Evolutionary conservation across 2,797 vertebrate genomes (phyloP), one percentile per base, ranked within the genome.

Genomic region (Cyprinodon diabolis): DNA sequence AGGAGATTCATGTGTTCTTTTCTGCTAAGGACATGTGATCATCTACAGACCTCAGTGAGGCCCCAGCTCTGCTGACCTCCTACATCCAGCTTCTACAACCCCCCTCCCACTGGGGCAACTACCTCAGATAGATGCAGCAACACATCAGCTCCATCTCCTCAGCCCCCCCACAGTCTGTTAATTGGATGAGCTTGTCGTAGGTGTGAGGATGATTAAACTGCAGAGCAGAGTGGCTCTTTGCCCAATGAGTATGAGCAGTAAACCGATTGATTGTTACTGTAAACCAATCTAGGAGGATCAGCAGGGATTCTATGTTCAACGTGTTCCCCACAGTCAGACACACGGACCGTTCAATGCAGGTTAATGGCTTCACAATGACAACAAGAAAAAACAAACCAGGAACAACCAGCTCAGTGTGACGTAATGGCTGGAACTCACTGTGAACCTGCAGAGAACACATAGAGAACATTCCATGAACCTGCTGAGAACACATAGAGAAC

Each of bases 131-230:
- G 74, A 4, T 75, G 54, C 74, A 72, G 55, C 68, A 67, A 54
- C 86, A 75, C 77, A 56, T 76, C 76, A 75, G 75, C 75, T 60
- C 55, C 63, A 71, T 77, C 83, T 52, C 75, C 76, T 75, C 85
- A 79, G 86, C 80, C 71, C 89, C 82, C 76, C 70, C 79, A n/a
- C n/a, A n/a, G n/a, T 82, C 85, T 85, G 79, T 77, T 87, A 92
- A 93, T 90, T 89, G 81, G 83, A 90, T 87, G 79, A 91, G 87
- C n/a, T 80, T 82, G 85, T 85, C 84, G 76, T 77, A 70, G 85
- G 87, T 77, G 72, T 71, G 80, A 75, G 76, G 77, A 85, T 85
- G 81, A 92, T 89, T 90, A 73, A 76, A 89, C 86, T 83, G 76
- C 75, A 77, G 71, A 66, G 71, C 66, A 17, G 81, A 78, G n/a